These are phyloP conservation scores for Oxycera nigricornis DNA, from an alignment of 2,888 invertebrate genomes.

Conservation along the genomic window DNA sequence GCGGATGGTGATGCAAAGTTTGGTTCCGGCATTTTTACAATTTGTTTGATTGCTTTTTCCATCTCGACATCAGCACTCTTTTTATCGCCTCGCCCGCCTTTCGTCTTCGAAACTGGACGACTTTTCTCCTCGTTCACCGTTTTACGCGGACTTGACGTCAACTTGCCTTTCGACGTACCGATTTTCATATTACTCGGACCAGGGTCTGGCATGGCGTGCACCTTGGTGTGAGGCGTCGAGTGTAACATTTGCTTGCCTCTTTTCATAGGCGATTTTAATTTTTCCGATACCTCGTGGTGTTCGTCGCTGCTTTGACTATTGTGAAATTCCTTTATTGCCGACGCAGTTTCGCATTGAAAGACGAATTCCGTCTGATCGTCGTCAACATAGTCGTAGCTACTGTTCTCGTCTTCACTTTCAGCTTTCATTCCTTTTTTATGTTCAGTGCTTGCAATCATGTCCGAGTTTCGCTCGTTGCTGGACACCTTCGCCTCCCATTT, in stretches of 20 bases:
- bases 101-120: too few relatives aligned
- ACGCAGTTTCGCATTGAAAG: conserved; percentile 1
- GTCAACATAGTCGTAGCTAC: neutral
- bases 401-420: neutral
- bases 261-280: too few relatives aligned
- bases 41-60: neutral
- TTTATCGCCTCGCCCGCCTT: too few relatives aligned
- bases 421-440: neutral
- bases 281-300: too few relatives aligned
- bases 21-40: too few relatives aligned
- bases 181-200: too few relatives aligned
- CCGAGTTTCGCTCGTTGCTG: neutral
- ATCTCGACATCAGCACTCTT: neutral
- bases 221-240: neutral
- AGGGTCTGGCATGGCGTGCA: too few relatives aligned
- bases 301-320: neutral
- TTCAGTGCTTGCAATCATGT: neutral
- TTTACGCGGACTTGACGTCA: too few relatives aligned
- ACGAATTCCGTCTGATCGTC: neutral
- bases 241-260: neutral
- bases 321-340: too few relatives aligned
- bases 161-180: too few relatives aligned
- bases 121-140: too few relatives aligned
- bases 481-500: neutral
- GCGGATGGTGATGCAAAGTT: neutral